phyloP scores from a whole-genome alignment of 2,888 invertebrate genomes.

The Deilephila elpenor region DNA sequence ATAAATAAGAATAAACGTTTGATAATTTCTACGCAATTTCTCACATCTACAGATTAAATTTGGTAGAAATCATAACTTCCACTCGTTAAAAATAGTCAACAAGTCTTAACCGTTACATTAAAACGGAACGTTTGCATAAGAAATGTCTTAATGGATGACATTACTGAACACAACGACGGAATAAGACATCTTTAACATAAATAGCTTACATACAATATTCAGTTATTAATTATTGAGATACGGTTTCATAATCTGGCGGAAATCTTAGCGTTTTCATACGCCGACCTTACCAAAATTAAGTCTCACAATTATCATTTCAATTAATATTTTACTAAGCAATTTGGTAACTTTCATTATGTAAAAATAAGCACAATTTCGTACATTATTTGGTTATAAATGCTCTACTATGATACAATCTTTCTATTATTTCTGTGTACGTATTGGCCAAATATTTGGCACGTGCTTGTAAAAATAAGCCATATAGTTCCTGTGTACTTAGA shows the following conservation, averaged over 20 bases:
- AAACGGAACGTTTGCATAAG: conserved; percentile 41
- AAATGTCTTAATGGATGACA: conserved; percentile 32
- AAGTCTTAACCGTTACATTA: conserved; percentile 50
- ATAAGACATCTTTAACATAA: conserved; percentile 44
- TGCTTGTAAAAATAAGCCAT: neutral
- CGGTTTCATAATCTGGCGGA: neutral
- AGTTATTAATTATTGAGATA: conserved; percentile 24
- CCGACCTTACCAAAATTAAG: neutral
- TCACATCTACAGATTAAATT: conserved; percentile 18
- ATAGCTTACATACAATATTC: conserved; percentile 30
- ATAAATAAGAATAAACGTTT: neutral
- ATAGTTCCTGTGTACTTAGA: neutral
- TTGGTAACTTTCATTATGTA: conserved; percentile 53
- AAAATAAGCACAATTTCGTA: conserved; percentile 52
- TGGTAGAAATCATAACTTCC: conserved; percentile 24
- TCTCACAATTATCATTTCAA: neutral
- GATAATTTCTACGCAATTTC: conserved; percentile 2
- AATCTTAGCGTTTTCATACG: neutral
- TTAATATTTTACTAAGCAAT: conserved; percentile 37
- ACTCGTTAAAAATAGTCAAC: conserved; percentile 56
- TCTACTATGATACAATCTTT: conserved; percentile 40
- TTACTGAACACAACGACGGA: conserved; percentile 56
- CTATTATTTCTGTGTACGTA: neutral
- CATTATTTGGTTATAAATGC: conserved; percentile 56
- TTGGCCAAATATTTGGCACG: conserved; percentile 12